A percentile compares a stretch with the other conserved stretches of the same genome.
phyloP scores from a whole-genome alignment of 2,797 vertebrate species.

The Microctenopoma stevenorrisi region DNA sequence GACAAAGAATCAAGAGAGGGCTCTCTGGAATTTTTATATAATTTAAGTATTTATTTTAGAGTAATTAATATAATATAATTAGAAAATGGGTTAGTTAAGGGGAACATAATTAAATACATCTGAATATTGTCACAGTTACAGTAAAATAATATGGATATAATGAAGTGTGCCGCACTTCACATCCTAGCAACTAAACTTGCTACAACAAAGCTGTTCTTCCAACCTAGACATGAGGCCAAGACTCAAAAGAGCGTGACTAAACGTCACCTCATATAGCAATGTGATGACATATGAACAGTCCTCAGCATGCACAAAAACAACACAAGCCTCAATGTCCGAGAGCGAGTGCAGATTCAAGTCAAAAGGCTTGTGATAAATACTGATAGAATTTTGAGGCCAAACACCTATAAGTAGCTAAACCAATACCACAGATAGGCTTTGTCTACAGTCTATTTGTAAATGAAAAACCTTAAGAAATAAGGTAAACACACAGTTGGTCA shows the following conservation, averaged over 20 bases:
- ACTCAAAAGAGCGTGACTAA: too few relatives aligned
- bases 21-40: too few relatives aligned
- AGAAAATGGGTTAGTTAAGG: background rate
- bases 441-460: background rate
- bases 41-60: background rate
- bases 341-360: too few relatives aligned
- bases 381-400: background rate
- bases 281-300: too few relatives aligned
- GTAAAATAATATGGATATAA: background rate
- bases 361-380: too few relatives aligned
- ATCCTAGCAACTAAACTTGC: background rate
- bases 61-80: background rate
- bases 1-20: background rate
- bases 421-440: background rate
- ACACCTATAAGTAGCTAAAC: background rate
- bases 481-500: background rate
- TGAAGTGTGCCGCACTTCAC: background rate
- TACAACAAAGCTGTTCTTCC: conserved; percentile 13
- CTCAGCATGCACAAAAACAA: too few relatives aligned
- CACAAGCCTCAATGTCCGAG: too few relatives aligned
- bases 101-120: too few relatives aligned
- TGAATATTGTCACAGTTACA: too few relatives aligned
- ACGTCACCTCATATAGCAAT: too few relatives aligned
- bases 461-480: background rate
- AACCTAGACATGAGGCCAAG: conserved; percentile 18